phyloP scores from a whole-genome alignment of 1,140 invertebrate species.

The Kradibia gibbosae region DNA sequence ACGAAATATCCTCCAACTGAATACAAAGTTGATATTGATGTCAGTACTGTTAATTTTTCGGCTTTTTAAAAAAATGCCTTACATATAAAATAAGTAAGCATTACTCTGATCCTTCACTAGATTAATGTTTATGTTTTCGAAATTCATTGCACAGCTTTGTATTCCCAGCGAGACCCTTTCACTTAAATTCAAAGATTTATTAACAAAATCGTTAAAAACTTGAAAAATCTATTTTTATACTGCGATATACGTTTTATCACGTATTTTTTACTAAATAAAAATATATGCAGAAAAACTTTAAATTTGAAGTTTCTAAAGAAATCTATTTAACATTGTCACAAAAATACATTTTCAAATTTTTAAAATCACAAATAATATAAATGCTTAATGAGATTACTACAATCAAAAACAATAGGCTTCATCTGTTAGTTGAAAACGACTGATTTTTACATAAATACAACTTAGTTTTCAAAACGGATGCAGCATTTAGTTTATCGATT shows the following conservation, averaged over 20 bases:
- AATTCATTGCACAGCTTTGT: conserved; percentile 49
- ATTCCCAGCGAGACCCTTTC: conserved; percentile 44
- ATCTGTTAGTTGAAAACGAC: conserved; percentile 9
- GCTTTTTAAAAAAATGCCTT: conserved; percentile 22
- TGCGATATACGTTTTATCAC: conserved; percentile 18
- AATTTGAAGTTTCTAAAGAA: conserved; percentile 39
- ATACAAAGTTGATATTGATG: conserved; percentile 43
- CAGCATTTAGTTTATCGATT: neutral
- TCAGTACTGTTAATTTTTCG: conserved; percentile 37
- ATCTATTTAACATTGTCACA: conserved; percentile 13
- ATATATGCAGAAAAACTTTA: conserved; percentile 30
- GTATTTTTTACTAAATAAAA: neutral
- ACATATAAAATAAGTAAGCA: conserved; percentile 43
- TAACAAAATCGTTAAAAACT: conserved; percentile 34
- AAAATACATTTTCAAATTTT: conserved; percentile 33
- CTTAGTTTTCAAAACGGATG: conserved; percentile 23
- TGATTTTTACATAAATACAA: neutral
- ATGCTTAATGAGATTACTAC: conserved; percentile 24
- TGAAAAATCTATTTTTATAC: conserved; percentile 38
- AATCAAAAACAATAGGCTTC: neutral
- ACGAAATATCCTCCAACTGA: conserved; percentile 36
- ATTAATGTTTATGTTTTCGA: conserved; percentile 16
- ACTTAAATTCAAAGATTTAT: conserved; percentile 15
- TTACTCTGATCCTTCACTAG: conserved; percentile 7
- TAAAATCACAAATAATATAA: conserved; percentile 23